phyloP scores from a whole-genome alignment of 2,113 vertebrate species.

The Carlito syrichta region DNA sequence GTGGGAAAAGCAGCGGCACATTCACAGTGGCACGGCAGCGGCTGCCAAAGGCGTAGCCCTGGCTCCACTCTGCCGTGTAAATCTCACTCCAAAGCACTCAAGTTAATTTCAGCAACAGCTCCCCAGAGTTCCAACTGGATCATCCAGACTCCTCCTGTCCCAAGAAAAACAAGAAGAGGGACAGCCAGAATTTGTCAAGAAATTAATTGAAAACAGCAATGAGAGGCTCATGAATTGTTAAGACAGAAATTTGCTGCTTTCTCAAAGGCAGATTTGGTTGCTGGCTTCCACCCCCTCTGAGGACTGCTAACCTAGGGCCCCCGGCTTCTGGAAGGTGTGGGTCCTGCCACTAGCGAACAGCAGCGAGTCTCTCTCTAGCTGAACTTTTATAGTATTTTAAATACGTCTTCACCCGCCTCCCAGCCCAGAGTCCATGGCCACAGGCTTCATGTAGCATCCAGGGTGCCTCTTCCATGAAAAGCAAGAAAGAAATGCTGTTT shows the following conservation, averaged over 20 bases:
- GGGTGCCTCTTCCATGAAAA: neutral
- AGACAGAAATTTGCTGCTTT: neutral
- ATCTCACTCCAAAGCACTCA: neutral
- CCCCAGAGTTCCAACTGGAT: neutral
- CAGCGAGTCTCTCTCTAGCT: neutral
- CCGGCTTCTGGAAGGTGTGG: neutral
- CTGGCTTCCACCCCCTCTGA: neutral
- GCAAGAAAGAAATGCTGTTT: neutral
- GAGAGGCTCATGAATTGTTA: slow-evolving; percentile 40
- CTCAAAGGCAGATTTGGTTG: neutral
- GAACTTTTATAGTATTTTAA: no score
- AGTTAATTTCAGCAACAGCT: slow-evolving; percentile 45
- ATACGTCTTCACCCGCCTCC: neutral
- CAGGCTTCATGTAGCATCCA: neutral
- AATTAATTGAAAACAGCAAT: slow-evolving; percentile 65
- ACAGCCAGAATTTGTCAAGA: slow-evolving; percentile 54
- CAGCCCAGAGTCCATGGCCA: neutral
- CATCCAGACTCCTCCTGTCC: neutral
- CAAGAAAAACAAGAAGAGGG: slow-evolving; percentile 32
- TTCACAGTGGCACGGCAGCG: neutral
- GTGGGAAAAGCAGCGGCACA: neutral
- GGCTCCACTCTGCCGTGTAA: neutral
- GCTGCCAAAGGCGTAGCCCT: neutral
- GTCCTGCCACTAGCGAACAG: neutral
- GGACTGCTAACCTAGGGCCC: neutral